A percentile compares a stretch with the other conserved stretches of the same genome.
Conservation (phyloP, 1,140 invertebrate species). For the Macrobrachium rosenbergii region DNA sequence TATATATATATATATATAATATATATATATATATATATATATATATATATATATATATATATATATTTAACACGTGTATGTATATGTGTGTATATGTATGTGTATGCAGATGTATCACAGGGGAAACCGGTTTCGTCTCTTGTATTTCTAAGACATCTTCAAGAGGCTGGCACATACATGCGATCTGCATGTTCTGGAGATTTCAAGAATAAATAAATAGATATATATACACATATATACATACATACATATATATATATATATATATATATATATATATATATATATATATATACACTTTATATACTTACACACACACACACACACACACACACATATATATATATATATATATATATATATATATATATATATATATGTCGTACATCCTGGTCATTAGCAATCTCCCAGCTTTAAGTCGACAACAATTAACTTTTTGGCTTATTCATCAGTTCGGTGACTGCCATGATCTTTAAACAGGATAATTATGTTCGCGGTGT, state of each 20-base stretch:
- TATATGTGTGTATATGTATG: slow-evolving; percentile 6
- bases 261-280: background rate
- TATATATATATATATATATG: too few relatives aligned
- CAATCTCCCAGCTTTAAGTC: too few relatives aligned
- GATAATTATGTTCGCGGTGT: too few relatives aligned
- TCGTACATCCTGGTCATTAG: too few relatives aligned
- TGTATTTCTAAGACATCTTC: background rate
- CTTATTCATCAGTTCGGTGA: too few relatives aligned
- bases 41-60: slow-evolving; percentile 6
- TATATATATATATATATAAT: background rate
- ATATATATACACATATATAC: background rate
- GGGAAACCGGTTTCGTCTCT: background rate
- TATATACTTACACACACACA: slow-evolving; percentile 31
- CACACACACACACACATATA: slow-evolving; percentile 36
- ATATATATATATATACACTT: slow-evolving; percentile 13
- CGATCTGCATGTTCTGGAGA: background rate
- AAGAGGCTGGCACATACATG: background rate
- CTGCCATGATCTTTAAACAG: too few relatives aligned
- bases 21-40: slow-evolving; percentile 4
- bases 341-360: background rate
- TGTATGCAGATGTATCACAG: background rate
- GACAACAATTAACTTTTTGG: too few relatives aligned
- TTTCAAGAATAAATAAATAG: background rate
- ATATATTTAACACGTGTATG: background rate
- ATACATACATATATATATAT: background rate